Evolutionary conservation across 2,888 invertebrate species (phyloP).

Genomic region (Notodonta dromedarius): DNA sequence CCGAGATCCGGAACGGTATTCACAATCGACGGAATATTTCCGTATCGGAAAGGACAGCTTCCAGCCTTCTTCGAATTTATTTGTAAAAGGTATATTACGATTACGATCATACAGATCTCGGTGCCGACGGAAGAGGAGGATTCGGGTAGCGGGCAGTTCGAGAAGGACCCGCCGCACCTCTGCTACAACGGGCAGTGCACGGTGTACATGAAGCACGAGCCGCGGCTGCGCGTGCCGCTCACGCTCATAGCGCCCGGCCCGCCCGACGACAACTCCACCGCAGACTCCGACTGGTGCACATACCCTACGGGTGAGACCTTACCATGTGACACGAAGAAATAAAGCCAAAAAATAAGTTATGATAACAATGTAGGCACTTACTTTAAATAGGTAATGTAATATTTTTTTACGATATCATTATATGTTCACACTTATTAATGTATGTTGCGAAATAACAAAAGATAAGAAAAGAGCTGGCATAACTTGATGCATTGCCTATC

Average conservation of each 20-base stretch:
- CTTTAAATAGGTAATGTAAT: too few relatives aligned
- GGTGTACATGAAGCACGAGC: slow-evolving; percentile 73
- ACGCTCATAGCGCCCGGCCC: slow-evolving; percentile 64
- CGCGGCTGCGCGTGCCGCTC: slow-evolving; percentile 65
- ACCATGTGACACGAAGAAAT: not conserved
- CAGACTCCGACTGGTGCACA: slow-evolving; percentile 85
- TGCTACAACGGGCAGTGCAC: slow-evolving; percentile 72
- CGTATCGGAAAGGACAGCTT: too few relatives aligned
- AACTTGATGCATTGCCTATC: not conserved
- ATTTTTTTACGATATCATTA: too few relatives aligned
- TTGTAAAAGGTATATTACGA: too few relatives aligned
- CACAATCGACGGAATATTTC: too few relatives aligned
- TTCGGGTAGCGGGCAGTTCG: slow-evolving; percentile 40
- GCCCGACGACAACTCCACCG: slow-evolving; percentile 59
- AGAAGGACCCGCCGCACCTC: slow-evolving; percentile 71
- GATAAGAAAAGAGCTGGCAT: not conserved
- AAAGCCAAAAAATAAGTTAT: too few relatives aligned
- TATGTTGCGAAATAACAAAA: not conserved
- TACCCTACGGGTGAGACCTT: slow-evolving; percentile 73
- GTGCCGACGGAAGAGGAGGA: slow-evolving; percentile 52
- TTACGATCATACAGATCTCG: slow-evolving; percentile 17
- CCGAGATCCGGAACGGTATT: too few relatives aligned
- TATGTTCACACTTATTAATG: too few relatives aligned
- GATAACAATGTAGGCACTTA: too few relatives aligned
- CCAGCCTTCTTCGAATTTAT: too few relatives aligned